Evolutionary conservation across 2,888 invertebrate genomes (phyloP), one percentile per base, ranked within the genome.

Genomic region (Monoplex corrugatus): DNA sequence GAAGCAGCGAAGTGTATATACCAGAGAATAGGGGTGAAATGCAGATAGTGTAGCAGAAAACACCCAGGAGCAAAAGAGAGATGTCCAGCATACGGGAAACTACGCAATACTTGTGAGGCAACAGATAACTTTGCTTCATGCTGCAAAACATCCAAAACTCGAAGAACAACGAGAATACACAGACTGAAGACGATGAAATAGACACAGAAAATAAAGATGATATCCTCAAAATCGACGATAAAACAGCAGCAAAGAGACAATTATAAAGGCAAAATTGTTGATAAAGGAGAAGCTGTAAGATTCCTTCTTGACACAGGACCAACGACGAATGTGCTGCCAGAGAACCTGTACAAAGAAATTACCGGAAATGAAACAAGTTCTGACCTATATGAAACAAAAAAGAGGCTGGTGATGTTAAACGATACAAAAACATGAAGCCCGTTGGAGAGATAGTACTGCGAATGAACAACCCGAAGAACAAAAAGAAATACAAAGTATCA

Each of bases 281-380:
- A 78, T 78, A 1, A 78, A 78, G 13, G 75, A 78, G 5, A 40
- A 2, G 38, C 75, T 19, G 40, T 78, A 40, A 78, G 38, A 78
- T 78, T 78, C 19, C 40, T 78, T 78, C 75, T 78, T 78, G 75
- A 78, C 75, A 78, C 75, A 78, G 75, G 75, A 78, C 38, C 75
- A 78, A 78, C 75, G 40, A 78, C 75, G 19, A 78, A 78, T 40
- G 75, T 78, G 1, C 10, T 78, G 75, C 19, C 75, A 19, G 75
- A 78, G 75, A 78, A 19, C 38, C 75, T 78, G 75, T 40, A 78
- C 75, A 78, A 19, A 40, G 75, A 78, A 78, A 40, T 78, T 3
- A 78, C 5, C 5, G 75, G 75, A 40, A 40, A 78, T 78, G 75
- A 78, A 78, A 10, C 38, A 78, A 40, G 75, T 23, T 78, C 75